Percentiles rank a stretch among this genome's conserved stretches.
Evolutionary conservation across 2,888 invertebrate genomes (phyloP).

Genomic region (Strigamia transsilvanica): DNA sequence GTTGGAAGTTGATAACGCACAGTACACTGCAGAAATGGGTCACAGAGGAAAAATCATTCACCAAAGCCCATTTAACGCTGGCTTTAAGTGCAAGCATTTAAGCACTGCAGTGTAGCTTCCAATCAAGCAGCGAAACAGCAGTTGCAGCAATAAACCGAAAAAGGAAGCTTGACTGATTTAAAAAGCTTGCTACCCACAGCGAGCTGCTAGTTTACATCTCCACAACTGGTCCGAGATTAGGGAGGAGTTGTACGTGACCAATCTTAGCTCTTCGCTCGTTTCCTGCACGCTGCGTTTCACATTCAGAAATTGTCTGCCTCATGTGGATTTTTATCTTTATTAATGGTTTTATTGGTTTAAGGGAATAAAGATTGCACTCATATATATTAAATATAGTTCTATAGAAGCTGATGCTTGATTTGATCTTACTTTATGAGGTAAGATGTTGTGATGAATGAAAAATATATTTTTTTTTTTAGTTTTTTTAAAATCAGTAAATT

Average conservation of each 20-base stretch:
- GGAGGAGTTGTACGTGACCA: neutral
- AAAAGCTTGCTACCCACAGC: neutral
- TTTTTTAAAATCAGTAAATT: no score
- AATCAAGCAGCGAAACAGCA: conserved; percentile 1
- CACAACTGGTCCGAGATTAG: neutral
- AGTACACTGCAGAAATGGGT: neutral
- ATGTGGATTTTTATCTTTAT: neutral
- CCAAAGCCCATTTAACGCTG: neutral
- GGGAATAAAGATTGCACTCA: neutral
- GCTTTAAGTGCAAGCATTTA: conserved; percentile 8
- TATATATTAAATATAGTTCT: no score
- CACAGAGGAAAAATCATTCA: neutral
- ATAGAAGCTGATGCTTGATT: no score
- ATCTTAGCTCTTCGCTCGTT: neutral
- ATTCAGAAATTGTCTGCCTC: neutral
- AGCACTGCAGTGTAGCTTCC: neutral
- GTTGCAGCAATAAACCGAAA: neutral
- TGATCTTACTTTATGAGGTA: no score
- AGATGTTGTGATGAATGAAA: no score
- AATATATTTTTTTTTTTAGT: no score
- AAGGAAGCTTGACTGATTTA: neutral
- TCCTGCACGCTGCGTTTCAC: neutral
- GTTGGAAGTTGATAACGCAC: neutral
- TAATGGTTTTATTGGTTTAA: neutral
- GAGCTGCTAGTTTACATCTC: neutral